phyloP scores from a whole-genome alignment of 2,113 vertebrate genomes.

The Pungitius pungitius region DNA sequence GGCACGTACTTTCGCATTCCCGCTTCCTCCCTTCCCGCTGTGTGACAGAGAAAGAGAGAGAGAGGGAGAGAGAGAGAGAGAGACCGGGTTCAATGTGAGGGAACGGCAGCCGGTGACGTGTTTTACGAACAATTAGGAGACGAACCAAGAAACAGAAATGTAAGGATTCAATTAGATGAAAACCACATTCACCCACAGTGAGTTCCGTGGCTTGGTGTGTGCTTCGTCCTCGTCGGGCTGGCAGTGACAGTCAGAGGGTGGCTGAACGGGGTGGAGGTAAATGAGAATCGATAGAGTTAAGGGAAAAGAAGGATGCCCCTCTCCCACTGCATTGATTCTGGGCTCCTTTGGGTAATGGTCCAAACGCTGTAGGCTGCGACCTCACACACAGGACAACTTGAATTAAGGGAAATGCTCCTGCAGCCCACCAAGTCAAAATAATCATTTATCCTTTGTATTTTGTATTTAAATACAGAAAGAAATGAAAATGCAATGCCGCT shows the following conservation, averaged over 20 bases:
- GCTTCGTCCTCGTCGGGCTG: slow-evolving; percentile 25
- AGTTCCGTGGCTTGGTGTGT: neutral
- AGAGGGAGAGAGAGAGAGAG: neutral
- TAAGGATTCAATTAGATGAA: slow-evolving; percentile 13
- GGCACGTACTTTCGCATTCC: slow-evolving; percentile 24
- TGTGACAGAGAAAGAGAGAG: no score
- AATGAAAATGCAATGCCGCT: neutral
- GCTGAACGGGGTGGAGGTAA: slow-evolving; percentile 68
- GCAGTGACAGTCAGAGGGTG: slow-evolving; percentile 38
- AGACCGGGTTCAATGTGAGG: slow-evolving; percentile 7
- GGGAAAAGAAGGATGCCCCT: slow-evolving; percentile 71
- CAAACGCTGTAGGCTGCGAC: slow-evolving; percentile 63
- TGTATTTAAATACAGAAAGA: neutral
- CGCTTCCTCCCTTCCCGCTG: slow-evolving; percentile 44
- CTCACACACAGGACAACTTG: slow-evolving; percentile 57
- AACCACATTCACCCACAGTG: neutral
- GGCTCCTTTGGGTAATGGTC: slow-evolving; percentile 67
- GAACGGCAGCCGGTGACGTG: slow-evolving; percentile 9
- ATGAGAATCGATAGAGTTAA: slow-evolving; percentile 79
- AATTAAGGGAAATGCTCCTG: slow-evolving; percentile 53
- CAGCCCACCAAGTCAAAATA: slow-evolving; percentile 18
- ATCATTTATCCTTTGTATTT: slow-evolving; percentile 11
- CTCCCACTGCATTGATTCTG: slow-evolving; percentile 72
- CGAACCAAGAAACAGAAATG: slow-evolving; percentile 3
- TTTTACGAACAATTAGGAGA: slow-evolving; percentile 14